Evolutionary conservation across 2,888 invertebrate species (phyloP).

Genomic region (Eretmocerus hayati): DNA sequence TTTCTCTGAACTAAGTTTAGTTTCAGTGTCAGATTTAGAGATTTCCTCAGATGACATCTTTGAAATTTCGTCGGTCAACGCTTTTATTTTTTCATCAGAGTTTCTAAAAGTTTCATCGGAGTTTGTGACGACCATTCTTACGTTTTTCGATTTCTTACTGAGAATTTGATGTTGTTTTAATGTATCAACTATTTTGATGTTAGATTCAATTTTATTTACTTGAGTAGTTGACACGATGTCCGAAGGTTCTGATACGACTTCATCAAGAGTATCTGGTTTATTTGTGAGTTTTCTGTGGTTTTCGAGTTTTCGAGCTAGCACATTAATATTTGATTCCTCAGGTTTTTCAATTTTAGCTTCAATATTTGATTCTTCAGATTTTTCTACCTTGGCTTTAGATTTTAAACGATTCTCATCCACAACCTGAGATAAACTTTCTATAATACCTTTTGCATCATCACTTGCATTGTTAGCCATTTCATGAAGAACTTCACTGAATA

Average conservation of each 20-base stretch:
- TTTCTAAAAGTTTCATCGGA: neutral
- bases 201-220: conserved; percentile 8
- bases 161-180: neutral
- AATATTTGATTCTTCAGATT: too few relatives aligned
- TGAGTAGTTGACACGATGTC: neutral
- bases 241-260: neutral
- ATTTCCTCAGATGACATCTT: too few relatives aligned
- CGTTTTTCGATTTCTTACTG: conserved; percentile 4
- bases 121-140: conserved; percentile 8
- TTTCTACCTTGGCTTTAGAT: too few relatives aligned
- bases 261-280: neutral
- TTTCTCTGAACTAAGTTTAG: neutral
- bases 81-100: neutral
- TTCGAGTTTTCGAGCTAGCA: conserved; percentile 5
- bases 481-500: too few relatives aligned
- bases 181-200: neutral
- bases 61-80: neutral
- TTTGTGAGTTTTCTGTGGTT: conserved; percentile 6
- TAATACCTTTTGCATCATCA: too few relatives aligned
- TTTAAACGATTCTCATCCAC: too few relatives aligned
- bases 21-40: too few relatives aligned
- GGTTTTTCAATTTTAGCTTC: too few relatives aligned
- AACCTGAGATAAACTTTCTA: too few relatives aligned
- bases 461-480: too few relatives aligned
- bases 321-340: too few relatives aligned